Evolutionary conservation across 2,113 vertebrate genomes (phyloP).

Genomic region (Caracal caracal): DNA sequence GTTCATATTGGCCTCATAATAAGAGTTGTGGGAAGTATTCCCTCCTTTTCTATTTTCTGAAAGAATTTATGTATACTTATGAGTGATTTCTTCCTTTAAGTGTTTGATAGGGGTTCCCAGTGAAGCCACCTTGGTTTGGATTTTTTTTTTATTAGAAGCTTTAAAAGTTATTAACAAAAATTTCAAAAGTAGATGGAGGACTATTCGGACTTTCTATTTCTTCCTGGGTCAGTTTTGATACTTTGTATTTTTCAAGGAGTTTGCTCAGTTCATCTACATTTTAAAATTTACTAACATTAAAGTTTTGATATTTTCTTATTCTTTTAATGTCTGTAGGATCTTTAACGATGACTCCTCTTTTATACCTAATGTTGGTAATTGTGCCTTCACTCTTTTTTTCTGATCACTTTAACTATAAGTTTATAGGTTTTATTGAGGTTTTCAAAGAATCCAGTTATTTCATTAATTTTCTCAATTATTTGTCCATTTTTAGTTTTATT

Average conservation of each 20-base stretch:
- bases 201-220: background rate
- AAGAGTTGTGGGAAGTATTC: background rate
- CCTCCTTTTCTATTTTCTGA: background rate
- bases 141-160: background rate
- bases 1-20: background rate
- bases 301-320: background rate
- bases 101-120: background rate
- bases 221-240: background rate
- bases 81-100: background rate
- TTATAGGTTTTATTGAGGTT: background rate
- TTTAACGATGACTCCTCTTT: background rate
- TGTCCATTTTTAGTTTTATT: background rate
- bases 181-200: background rate
- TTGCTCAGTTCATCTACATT: background rate
- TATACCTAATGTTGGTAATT: background rate
- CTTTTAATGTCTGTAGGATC: background rate
- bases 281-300: background rate
- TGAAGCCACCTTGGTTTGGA: background rate
- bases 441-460: background rate
- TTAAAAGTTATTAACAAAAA: conserved; percentile 6
- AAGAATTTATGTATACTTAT: background rate
- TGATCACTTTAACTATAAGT: background rate
- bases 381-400: background rate
- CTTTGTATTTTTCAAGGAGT: background rate
- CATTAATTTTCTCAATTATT: background rate